Evolutionary conservation across 1,140 invertebrate species (phyloP), one percentile per base, ranked within the genome.

Genomic region (Chrysoperla carnea): DNA sequence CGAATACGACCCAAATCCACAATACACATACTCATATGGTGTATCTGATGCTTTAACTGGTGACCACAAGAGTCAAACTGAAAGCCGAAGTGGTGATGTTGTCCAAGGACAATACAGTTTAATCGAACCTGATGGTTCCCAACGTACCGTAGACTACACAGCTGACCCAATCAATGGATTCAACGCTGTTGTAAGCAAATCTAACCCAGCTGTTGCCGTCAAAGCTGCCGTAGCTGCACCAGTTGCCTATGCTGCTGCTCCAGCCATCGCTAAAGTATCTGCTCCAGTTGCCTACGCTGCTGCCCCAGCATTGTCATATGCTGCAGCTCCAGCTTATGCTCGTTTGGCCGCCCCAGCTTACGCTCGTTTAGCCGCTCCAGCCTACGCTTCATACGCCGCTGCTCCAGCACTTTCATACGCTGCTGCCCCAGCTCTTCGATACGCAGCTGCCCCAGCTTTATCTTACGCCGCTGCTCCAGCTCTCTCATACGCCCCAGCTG

Each of bases 71-170:
- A 64, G 60, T 44, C 67, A 70, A 51, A 58, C 67, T 39, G 68
- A 70, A 53, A 61, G 60, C 11, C 58, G 68, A 3, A 56, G 62
- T 31, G 75, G 75, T 6, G 73, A 76, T 52, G 66, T 73, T 13
- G 73, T 76, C 8, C 67, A 73, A 50, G 74, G 75, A 29, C 66
- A 64, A 23, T 77, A 77, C 59, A 72, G 70, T 2, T 52, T 78
- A 12, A 62, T 73, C n/a, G 75, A 79, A 44, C 69, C 75, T 3
- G 75, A 80, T 51, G 76, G 76, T 42, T 69, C 68, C 40, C 67
- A 70, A 41, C 67, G 76, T 46, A 72, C 70, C n/a, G 76, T 78
- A 1, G 73, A 76, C 47, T 79, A 81, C 57, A 75, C 73, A 8
- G 72, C 72, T 15, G 72, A 74, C 52, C 63, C 68, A 4, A 48